phyloP scores from a whole-genome alignment of 2,888 invertebrate genomes.

The Didymodactylos carnosus region DNA sequence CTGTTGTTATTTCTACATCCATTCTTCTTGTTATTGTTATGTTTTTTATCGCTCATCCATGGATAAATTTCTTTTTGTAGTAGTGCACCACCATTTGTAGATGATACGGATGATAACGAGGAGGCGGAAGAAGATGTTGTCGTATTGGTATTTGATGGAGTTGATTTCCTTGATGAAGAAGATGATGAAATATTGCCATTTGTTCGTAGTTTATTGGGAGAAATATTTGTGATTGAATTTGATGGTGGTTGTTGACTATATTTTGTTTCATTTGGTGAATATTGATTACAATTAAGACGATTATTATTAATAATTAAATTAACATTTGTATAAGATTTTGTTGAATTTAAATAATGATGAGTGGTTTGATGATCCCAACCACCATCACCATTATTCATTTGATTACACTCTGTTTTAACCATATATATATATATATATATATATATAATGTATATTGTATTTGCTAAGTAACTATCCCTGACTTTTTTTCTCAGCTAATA shows the following conservation, averaged over 20 bases:
- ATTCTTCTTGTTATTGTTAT: neutral
- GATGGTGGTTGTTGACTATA: neutral
- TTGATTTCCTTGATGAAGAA: neutral
- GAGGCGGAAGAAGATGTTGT: too few species aligned
- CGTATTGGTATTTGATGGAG: too few species aligned
- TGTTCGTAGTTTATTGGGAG: neutral
- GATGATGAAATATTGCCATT: neutral
- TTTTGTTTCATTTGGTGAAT: neutral
- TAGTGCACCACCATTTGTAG: too few species aligned
- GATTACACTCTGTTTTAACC: too few species aligned
- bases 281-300: neutral
- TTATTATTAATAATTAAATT: neutral
- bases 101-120: too few species aligned
- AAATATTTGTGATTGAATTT: neutral
- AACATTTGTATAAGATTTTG: neutral
- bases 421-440: too few species aligned
- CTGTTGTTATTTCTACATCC: neutral
- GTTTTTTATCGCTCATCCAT: neutral
- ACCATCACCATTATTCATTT: too few species aligned
- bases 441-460: too few species aligned
- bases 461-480: too few species aligned
- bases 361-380: too few species aligned
- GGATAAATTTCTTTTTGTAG: neutral
- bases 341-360: too few species aligned
- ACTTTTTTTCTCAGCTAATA: too few species aligned